A percentile compares a stretch with the other conserved stretches of the same genome.
Evolutionary conservation across 2,797 vertebrate species (phyloP).

Genomic region (Eutrigla gurnardus): DNA sequence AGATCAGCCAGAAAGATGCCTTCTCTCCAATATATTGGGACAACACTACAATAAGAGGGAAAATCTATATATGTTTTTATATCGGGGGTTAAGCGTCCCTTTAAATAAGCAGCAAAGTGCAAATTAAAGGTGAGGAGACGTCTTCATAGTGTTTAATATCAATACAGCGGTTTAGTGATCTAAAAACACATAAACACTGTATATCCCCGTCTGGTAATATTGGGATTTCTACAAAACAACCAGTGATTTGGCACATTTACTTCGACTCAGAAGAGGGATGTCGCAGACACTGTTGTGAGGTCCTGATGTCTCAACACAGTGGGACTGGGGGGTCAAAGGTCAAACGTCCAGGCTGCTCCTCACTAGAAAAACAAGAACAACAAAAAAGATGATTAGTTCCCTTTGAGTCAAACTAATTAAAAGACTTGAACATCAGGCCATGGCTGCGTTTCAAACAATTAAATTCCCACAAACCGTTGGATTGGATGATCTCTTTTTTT

Average conservation of each 20-base stretch:
- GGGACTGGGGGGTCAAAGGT: slow-evolving; percentile 30
- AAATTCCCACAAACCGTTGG: background rate
- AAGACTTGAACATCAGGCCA: background rate
- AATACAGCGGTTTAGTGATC: slow-evolving; percentile 18
- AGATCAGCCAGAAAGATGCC: no score
- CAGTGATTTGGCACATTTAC: slow-evolving; percentile 33
- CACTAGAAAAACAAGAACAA: slow-evolving; percentile 51
- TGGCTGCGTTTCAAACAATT: background rate
- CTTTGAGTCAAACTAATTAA: background rate
- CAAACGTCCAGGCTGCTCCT: slow-evolving; percentile 27
- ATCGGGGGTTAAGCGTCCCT: no score
- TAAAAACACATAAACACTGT: background rate
- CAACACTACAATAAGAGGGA: no score
- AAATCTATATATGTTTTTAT: no score
- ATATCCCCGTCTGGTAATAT: background rate
- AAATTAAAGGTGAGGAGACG: slow-evolving; percentile 29
- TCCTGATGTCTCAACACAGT: slow-evolving; percentile 19
- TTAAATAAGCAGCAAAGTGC: slow-evolving; percentile 54
- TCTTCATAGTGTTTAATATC: slow-evolving; percentile 55
- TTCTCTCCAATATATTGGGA: no score
- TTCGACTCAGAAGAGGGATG: slow-evolving; percentile 12
- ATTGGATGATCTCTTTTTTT: background rate
- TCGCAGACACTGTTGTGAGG: background rate
- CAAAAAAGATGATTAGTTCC: background rate
- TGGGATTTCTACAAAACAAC: slow-evolving; percentile 11